phyloP scores from a whole-genome alignment of 2,113 vertebrate genomes.

The Potamarius usumacintae region DNA sequence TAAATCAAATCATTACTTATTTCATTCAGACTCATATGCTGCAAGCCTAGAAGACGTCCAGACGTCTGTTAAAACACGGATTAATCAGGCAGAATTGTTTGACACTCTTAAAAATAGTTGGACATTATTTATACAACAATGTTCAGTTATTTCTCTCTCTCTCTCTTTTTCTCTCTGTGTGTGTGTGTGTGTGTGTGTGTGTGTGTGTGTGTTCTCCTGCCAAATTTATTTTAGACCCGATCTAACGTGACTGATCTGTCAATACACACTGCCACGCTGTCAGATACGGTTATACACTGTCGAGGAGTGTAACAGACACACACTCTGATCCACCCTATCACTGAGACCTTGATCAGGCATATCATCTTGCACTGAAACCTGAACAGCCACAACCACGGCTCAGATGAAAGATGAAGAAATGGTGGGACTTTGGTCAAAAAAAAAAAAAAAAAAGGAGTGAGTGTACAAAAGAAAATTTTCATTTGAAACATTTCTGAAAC shows the following conservation, averaged over 20 bases:
- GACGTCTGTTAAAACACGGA: neutral
- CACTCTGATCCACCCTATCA: constrained; percentile 35
- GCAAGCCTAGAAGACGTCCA: neutral
- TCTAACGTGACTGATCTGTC: constrained; percentile 25
- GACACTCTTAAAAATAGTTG: neutral
- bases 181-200: neutral
- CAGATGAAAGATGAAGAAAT: constrained; percentile 68
- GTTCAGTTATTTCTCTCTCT: neutral
- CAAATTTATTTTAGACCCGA: constrained; percentile 15
- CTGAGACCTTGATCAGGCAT: constrained; percentile 57
- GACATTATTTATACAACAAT: neutral
- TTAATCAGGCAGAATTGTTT: neutral
- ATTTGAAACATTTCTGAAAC: neutral
- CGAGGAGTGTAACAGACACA: constrained; percentile 27
- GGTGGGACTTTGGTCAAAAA: constrained; percentile 32
- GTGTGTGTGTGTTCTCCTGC: neutral
- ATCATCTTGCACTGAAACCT: constrained; percentile 69
- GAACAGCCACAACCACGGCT: constrained; percentile 67
- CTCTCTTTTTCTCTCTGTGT: neutral
- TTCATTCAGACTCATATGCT: neutral
- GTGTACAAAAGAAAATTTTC: neutral
- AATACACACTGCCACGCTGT: constrained; percentile 21
- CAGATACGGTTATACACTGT: neutral
- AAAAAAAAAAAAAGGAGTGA: neutral
- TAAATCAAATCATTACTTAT: neutral